phyloP scores from a whole-genome alignment of 30 jellyfish, hydroid and myxozoan genomes.

The Clytia hemisphaerica region DNA sequence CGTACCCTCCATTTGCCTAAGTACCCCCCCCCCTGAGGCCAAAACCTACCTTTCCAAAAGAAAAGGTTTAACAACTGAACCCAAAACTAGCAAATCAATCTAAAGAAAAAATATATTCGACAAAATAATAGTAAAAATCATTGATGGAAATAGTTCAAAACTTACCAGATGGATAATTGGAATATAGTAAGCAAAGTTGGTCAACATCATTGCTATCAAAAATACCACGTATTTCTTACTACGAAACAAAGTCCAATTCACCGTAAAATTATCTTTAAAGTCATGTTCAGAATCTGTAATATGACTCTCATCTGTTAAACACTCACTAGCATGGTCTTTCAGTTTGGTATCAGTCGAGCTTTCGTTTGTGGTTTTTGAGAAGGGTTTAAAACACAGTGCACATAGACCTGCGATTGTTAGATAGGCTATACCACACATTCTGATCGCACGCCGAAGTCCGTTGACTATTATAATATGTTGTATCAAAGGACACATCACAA shows the following conservation, averaged over 20 bases:
- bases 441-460: constrained; percentile 60
- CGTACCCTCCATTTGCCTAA: too few species aligned
- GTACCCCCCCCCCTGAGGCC: too few species aligned
- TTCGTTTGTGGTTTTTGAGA: background rate
- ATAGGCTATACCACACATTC: constrained; percentile 55
- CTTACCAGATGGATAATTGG: constrained; percentile 90
- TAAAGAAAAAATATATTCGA: too few species aligned
- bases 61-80: too few species aligned
- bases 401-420: constrained; percentile 42
- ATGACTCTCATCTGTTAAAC: constrained; percentile 1
- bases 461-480: constrained; percentile 31
- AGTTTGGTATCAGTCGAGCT: background rate
- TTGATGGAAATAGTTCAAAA: too few species aligned
- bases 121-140: too few species aligned
- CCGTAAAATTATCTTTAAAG: constrained; percentile 15
- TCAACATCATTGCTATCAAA: constrained; percentile 56
- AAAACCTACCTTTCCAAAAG: too few species aligned
- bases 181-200: constrained; percentile 77
- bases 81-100: too few species aligned
- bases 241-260: constrained; percentile 32
- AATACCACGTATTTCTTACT: constrained; percentile 49
- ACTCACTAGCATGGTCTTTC: background rate
- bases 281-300: background rate
- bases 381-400: constrained; percentile 51
- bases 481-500: constrained; percentile 69